Percentiles rank a stretch among this genome's conserved stretches.
Conservation (phyloP, 2,113 vertebrate species). For the Bujurquina vittata region DNA sequence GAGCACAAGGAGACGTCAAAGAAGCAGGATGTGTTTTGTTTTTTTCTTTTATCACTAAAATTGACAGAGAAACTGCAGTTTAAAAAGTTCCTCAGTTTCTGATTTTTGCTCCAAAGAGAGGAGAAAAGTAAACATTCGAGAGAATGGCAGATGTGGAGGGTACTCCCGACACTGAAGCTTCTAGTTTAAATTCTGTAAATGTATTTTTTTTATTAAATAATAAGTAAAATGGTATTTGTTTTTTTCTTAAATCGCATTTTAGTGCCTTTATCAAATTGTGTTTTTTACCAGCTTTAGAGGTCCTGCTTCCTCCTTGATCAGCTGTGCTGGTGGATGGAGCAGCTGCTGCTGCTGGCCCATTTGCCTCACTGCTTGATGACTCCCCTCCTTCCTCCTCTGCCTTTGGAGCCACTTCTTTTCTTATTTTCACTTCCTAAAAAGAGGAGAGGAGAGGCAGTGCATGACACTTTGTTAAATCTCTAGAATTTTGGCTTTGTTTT, state of each 20-base stretch:
- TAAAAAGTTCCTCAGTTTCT: no score
- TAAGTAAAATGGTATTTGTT: accelerated
- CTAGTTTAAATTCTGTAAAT: no score
- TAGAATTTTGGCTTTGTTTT: accelerated
- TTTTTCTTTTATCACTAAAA: no score
- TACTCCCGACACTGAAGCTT: no score
- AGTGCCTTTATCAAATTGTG: accelerated
- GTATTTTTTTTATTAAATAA: neutral
- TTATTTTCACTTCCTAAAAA: slow-evolving; percentile 60
- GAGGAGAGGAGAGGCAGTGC: neutral
- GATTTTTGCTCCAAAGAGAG: no score
- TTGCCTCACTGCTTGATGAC: slow-evolving; percentile 77
- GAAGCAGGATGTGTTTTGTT: no score
- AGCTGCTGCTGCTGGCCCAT: slow-evolving; percentile 53
- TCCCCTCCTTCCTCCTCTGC: slow-evolving; percentile 72
- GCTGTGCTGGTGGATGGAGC: neutral
- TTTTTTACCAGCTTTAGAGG: slow-evolving; percentile 55
- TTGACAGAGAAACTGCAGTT: no score
- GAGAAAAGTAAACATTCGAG: no score
- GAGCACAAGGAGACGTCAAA: no score
- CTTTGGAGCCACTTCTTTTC: slow-evolving; percentile 63
- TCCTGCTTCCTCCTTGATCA: slow-evolving; percentile 40
- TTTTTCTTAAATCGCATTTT: neutral
- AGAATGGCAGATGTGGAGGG: no score
- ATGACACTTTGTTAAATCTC: neutral